Conservation (phyloP, 2,113 vertebrate species). For the Diadophis punctatus region DNA sequence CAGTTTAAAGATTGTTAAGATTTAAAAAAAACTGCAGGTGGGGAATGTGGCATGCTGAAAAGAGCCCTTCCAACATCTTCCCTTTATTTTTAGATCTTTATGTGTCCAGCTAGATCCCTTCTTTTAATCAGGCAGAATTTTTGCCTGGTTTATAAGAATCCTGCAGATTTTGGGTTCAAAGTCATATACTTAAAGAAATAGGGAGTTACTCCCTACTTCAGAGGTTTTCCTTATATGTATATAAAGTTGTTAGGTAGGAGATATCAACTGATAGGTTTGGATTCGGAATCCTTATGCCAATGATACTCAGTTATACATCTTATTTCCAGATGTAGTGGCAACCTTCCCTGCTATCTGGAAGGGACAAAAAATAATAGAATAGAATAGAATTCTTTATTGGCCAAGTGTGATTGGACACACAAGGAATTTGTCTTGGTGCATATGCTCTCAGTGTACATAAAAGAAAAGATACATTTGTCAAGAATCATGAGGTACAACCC, state of each 20-base stretch:
- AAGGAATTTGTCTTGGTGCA: too few relatives aligned
- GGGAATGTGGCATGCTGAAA: not conserved
- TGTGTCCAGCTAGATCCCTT: not conserved
- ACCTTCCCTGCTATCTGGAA: not conserved
- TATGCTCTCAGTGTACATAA: too few relatives aligned
- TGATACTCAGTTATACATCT: not conserved
- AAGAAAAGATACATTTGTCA: too few relatives aligned
- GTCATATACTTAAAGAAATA: not conserved
- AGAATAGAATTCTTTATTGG: too few relatives aligned
- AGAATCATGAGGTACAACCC: too few relatives aligned
- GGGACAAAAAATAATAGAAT: too few relatives aligned
- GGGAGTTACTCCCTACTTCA: not conserved
- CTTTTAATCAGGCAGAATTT: not conserved
- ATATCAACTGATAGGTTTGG: not conserved
- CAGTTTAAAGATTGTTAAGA: not conserved
- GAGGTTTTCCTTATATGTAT: not conserved
- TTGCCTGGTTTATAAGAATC: not conserved
- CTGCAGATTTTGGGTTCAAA: not conserved
- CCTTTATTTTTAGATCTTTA: not conserved
- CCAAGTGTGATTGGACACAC: too few relatives aligned
- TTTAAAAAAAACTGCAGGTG: not conserved
- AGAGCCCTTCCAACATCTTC: not conserved
- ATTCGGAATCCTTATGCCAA: not conserved
- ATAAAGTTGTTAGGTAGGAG: not conserved
- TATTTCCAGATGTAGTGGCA: not conserved